phyloP scores from a whole-genome alignment of 2,797 vertebrate species.

The Pristis pectinata region DNA sequence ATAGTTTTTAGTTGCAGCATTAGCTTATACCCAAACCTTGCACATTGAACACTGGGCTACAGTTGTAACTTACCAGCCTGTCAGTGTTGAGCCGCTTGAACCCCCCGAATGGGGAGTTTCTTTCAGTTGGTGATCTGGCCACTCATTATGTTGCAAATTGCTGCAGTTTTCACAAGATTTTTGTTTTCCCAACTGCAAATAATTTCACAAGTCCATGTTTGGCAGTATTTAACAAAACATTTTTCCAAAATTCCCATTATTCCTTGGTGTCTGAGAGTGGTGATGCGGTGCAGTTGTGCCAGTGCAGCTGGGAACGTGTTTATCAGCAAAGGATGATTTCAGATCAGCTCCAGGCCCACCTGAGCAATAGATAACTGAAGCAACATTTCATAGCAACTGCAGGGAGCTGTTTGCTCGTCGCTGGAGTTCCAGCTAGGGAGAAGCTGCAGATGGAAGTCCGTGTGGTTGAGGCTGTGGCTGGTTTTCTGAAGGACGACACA shows the following conservation, averaged over 20 bases:
- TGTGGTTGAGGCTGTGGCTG: no score
- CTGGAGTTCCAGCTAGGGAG: no score
- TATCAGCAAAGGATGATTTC: neutral
- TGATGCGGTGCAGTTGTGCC: neutral
- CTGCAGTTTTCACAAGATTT: neutral
- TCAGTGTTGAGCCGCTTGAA: neutral
- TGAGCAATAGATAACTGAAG: neutral
- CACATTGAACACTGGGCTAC: neutral
- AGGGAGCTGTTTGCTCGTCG: neutral
- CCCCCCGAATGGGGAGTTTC: no score
- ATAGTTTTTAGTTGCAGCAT: no score
- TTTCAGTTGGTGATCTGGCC: neutral
- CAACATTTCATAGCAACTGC: no score
- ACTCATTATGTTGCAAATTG: neutral
- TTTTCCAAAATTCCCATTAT: neutral
- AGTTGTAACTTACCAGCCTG: neutral
- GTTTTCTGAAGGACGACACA: no score
- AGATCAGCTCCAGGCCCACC: neutral
- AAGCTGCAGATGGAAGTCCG: no score
- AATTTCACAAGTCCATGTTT: no score
- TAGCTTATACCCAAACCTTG: neutral
- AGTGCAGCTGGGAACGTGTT: neutral
- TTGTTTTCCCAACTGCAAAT: neutral
- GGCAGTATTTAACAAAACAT: neutral
- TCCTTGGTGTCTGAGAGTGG: neutral